A percentile compares a stretch with the other conserved stretches of the same genome.
These are phyloP conservation scores for Pagrus major DNA, from an alignment of 2,113 vertebrate genomes.

Conservation along the genomic window DNA sequence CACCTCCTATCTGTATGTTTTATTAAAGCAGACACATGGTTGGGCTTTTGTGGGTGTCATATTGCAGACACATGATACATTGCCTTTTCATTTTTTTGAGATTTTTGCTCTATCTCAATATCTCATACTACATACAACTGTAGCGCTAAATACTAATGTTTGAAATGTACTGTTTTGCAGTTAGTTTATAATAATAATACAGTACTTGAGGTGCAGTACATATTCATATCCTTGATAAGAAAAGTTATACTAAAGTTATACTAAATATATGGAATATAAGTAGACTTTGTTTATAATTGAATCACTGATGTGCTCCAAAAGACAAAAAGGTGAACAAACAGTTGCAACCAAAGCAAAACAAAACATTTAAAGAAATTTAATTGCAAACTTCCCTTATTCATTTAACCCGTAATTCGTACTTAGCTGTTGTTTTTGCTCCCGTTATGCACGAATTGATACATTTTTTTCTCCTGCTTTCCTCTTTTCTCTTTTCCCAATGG, in stretches of 20 bases:
- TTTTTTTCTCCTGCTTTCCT: not conserved
- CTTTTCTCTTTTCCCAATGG: slow-evolving; percentile 20
- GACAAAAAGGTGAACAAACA: not conserved
- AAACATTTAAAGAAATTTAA: slow-evolving; percentile 22
- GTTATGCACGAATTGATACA: not conserved
- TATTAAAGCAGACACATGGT: not conserved
- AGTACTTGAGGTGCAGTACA: not conserved
- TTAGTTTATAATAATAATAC: not conserved
- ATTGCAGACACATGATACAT: not conserved
- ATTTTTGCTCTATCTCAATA: not conserved
- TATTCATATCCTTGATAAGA: not conserved
- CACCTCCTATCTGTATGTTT: not conserved
- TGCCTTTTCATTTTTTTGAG: not conserved
- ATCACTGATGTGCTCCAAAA: not conserved
- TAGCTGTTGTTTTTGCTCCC: slow-evolving; percentile 28
- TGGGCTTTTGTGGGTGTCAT: not conserved
- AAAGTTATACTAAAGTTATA: too few relatives aligned
- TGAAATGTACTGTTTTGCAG: not conserved
- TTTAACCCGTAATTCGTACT: slow-evolving; percentile 22
- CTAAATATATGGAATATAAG: not conserved
- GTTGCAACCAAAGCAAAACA: not conserved
- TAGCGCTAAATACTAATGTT: not conserved
- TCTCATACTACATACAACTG: not conserved
- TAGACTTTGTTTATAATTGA: not conserved
- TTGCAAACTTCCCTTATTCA: slow-evolving; percentile 16